A percentile compares a stretch with the other conserved stretches of the same genome.
Conservation (phyloP, 2,113 vertebrate genomes). For the Scomber colias region DNA sequence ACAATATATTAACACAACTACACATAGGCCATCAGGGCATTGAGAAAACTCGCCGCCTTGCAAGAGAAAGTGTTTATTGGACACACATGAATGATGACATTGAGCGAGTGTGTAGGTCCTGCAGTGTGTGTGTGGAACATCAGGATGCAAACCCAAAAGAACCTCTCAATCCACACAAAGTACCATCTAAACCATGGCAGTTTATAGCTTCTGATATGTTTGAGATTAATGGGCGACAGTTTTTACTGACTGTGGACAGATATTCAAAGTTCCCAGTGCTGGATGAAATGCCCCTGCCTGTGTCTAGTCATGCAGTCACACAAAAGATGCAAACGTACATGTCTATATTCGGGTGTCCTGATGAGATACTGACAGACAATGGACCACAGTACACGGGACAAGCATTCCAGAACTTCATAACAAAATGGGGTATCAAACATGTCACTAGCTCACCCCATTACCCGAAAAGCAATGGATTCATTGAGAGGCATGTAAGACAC, state of each 20-base stretch:
- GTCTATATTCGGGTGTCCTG: too few species aligned
- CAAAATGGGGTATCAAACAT: conserved; percentile 8
- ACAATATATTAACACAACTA: not conserved
- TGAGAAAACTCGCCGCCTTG: not conserved
- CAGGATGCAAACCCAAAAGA: conserved; percentile 1
- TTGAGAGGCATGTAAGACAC: conserved; percentile 13
- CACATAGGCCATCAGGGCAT: conserved; percentile 13
- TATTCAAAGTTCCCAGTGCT: too few species aligned
- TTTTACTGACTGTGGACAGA: too few species aligned
- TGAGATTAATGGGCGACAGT: too few species aligned
- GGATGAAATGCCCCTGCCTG: too few species aligned
- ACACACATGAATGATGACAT: not conserved
- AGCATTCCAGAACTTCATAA: not conserved
- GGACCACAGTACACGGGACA: not conserved
- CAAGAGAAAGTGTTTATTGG: not conserved
- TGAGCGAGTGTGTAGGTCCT: too few species aligned
- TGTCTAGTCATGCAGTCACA: too few species aligned
- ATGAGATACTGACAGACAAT: conserved; percentile 7
- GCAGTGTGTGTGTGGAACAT: too few species aligned
- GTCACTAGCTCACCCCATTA: conserved; percentile 8
- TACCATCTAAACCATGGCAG: too few species aligned
- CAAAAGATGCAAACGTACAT: too few species aligned
- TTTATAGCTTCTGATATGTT: not conserved
- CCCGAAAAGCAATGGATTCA: conserved; percentile 3
- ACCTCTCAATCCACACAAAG: not conserved